Conservation (phyloP, 2,888 invertebrate genomes). For the Dioctria rufipes region DNA sequence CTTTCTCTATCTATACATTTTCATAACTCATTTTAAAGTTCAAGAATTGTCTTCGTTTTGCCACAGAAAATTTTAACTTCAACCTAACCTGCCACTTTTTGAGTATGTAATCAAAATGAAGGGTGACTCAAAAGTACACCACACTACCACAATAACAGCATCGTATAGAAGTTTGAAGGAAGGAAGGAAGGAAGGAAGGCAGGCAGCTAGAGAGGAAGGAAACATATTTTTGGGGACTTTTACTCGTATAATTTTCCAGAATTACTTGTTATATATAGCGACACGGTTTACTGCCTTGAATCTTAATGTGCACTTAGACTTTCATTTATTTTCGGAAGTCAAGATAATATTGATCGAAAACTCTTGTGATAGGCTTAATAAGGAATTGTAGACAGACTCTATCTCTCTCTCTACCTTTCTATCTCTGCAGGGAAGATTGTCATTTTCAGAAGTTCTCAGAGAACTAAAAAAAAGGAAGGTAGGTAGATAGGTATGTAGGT, state of each 20-base stretch:
- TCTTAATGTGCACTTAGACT: conserved; percentile 35
- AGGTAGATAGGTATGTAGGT: too few species aligned
- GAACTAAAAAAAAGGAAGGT: too few species aligned
- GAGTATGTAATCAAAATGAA: conserved; percentile 1
- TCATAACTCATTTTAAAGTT: neutral
- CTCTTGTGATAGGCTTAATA: conserved; percentile 23
- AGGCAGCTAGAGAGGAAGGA: neutral
- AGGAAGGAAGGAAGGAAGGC: neutral
- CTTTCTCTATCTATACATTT: neutral
- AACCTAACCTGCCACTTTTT: too few species aligned
- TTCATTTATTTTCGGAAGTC: conserved; percentile 29
- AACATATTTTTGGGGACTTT: conserved; percentile 28
- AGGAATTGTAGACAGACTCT: neutral
- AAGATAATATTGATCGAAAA: conserved; percentile 31
- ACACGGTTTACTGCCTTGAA: conserved; percentile 8
- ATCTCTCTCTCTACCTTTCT: too few species aligned
- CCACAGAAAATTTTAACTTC: neutral
- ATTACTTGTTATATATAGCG: conserved; percentile 1
- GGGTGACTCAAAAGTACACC: neutral
- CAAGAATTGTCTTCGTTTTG: neutral
- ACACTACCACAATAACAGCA: too few species aligned
- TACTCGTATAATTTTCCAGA: conserved; percentile 19
- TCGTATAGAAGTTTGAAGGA: neutral
- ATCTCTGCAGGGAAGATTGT: conserved; percentile 1
- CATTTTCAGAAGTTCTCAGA: conserved; percentile 10